These are phyloP conservation scores for Seira ritae DNA, from an alignment of 2,888 invertebrate species.

Conservation along the genomic window DNA sequence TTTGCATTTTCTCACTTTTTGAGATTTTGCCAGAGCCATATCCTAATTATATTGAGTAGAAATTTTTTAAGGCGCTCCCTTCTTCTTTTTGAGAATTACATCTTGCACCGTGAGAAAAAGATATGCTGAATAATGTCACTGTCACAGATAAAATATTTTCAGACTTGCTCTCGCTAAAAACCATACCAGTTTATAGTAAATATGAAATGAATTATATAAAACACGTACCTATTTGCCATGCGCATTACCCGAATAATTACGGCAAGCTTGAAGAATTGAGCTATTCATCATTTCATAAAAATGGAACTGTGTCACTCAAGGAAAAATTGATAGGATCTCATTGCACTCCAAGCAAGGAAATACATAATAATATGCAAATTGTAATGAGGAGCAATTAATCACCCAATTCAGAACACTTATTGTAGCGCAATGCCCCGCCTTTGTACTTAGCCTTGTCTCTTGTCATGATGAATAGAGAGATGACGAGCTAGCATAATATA, in stretches of 20 bases:
- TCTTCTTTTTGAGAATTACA: neutral
- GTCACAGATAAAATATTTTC: neutral
- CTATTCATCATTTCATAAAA: neutral
- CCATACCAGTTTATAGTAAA: neutral
- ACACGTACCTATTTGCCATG: too few species aligned
- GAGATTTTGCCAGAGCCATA: neutral
- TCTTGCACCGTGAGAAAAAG: conserved; percentile 6
- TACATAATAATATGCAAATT: too few species aligned
- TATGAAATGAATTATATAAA: neutral
- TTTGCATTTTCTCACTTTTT: neutral
- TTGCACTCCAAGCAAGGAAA: too few species aligned
- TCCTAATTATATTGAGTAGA: neutral
- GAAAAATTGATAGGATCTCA: too few species aligned
- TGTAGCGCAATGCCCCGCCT: too few species aligned
- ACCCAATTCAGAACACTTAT: too few species aligned
- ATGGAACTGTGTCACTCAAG: too few species aligned
- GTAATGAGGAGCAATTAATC: too few species aligned
- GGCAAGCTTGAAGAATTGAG: conserved; percentile 1
- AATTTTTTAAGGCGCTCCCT: neutral
- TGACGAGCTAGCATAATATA: too few species aligned
- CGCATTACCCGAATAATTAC: neutral
- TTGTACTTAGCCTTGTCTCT: too few species aligned
- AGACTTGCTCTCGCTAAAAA: neutral
- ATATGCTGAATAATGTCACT: conserved; percentile 6
- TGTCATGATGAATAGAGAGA: too few species aligned